A percentile compares a stretch with the other conserved stretches of the same genome.
phyloP scores from a whole-genome alignment of 2,797 vertebrate genomes.

The Coccyzus lansbergi region DNA sequence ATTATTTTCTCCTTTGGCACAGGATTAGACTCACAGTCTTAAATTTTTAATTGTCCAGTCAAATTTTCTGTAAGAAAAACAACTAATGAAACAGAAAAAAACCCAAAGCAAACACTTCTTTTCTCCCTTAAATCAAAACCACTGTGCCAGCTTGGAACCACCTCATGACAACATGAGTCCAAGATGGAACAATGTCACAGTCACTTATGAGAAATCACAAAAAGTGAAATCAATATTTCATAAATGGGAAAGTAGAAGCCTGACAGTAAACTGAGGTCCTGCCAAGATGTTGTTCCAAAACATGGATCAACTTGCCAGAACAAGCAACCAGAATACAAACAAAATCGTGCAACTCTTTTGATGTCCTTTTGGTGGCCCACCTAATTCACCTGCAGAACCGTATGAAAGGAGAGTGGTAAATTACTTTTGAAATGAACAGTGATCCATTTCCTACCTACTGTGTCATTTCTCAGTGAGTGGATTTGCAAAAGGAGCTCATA shows the following conservation, averaged over 20 bases:
- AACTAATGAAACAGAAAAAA: not conserved
- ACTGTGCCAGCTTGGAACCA: not conserved
- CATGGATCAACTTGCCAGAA: not conserved
- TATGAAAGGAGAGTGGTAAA: not conserved
- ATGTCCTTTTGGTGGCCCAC: not conserved
- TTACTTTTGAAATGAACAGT: not conserved
- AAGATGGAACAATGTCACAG: not conserved
- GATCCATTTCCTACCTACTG: not conserved
- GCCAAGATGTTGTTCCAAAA: not conserved
- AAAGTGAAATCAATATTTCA: constrained; percentile 3
- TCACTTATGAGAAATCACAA: not conserved
- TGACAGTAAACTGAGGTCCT: not conserved
- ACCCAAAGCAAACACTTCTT: not conserved
- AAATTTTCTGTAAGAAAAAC: not conserved
- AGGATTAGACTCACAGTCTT: not conserved
- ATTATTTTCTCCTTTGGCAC: not conserved
- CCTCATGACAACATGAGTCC: not conserved
- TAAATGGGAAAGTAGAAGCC: not conserved
- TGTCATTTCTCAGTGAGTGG: not conserved
- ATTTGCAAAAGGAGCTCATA: not conserved
- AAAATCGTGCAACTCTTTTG: not conserved
- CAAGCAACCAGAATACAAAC: not conserved
- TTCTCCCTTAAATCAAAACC: not conserved
- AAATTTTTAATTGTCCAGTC: not conserved
- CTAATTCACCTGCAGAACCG: not conserved